Evolutionary conservation across 2,113 vertebrate genomes (phyloP), one percentile per base, ranked within the genome.

Genomic region (Hucho hucho): DNA sequence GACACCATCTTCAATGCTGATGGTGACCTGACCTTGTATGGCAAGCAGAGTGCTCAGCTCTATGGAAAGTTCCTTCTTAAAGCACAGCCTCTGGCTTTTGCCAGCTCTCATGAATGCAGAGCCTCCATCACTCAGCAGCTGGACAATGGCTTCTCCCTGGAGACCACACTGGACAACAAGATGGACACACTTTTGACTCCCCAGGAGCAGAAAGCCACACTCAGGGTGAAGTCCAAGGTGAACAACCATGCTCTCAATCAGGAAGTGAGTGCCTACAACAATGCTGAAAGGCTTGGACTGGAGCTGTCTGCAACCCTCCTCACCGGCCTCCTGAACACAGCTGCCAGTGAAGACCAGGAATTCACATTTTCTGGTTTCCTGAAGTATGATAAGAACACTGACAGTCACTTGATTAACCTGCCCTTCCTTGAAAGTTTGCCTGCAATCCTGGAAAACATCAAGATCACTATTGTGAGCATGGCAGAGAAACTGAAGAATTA

Each of bases 331-430:
- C 78, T 93, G 49, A 90, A 89, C 73, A 74, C 20, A 47, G 80
- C 73, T 0, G 4, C 87, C n/a, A 82, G 78, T 0, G 83, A 94
- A 6, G 94, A 91, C 78, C 95, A 97, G 81, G 94, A 97, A 83
- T 95, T 95, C 76, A 82, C 89, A 18, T 70, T 97, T 63, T 93
- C 94, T 83, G 93, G 93, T 61, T 94, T 91, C 78, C 73, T 97
- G 28, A 96, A 95, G 79, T 99, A 99, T 75, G 96, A 99, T 88
- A 99, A 97, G 90, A 98, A 92, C 79, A 91, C 92, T 78, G 86
- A 96, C 6, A 85, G 90, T 64, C 97, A 94, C 26, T 49, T 93
- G 6, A 94, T 99, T 80, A 86, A 89, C 37, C 74, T 99, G 22
- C 96, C 96, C 4, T 86, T 97, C 58, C 69, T 95, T 63, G 88